Percentiles rank a stretch among this genome's conserved stretches.
These are phyloP conservation scores for Umimayanthus kanabou DNA, from an alignment of 92 coral and sea anemone genomes.

Conservation along the genomic window DNA sequence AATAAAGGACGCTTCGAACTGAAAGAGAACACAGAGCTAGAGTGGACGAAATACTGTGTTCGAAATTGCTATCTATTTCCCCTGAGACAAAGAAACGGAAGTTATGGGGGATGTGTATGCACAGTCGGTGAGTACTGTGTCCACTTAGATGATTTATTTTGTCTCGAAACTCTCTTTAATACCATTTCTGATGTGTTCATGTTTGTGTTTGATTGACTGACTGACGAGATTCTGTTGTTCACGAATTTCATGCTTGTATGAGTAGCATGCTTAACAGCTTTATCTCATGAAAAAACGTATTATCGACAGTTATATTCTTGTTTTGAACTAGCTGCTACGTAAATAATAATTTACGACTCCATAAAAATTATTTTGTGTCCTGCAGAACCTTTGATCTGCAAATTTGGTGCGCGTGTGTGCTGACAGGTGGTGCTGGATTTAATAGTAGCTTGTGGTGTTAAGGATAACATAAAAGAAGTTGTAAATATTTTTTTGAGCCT, in stretches of 20 bases:
- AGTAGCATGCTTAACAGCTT: background rate
- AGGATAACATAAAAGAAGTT: background rate
- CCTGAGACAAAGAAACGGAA: constrained; percentile 17
- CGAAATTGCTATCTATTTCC: background rate
- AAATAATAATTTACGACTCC: background rate
- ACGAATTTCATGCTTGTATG: background rate
- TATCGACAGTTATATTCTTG: background rate
- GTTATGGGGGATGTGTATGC: constrained; percentile 89
- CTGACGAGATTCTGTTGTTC: background rate
- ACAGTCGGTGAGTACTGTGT: constrained; percentile 71
- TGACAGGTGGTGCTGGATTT: constrained; percentile 20
- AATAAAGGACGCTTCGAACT: constrained; percentile 15
- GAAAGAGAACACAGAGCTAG: background rate
- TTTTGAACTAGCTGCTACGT: background rate
- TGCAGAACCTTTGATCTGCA: background rate
- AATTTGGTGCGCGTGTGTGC: background rate
- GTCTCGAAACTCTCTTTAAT: background rate
- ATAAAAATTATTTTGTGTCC: background rate
- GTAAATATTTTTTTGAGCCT: constrained; percentile 2
- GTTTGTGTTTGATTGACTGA: background rate
- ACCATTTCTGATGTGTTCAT: background rate
- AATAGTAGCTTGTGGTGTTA: background rate
- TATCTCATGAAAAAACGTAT: background rate
- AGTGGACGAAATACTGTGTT: background rate
- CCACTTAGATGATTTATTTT: background rate